A percentile compares a stretch with the other conserved stretches of the same genome.
These are phyloP conservation scores for Plagiodera versicolora DNA, from an alignment of 2,888 invertebrate genomes.

Conservation along the genomic window DNA sequence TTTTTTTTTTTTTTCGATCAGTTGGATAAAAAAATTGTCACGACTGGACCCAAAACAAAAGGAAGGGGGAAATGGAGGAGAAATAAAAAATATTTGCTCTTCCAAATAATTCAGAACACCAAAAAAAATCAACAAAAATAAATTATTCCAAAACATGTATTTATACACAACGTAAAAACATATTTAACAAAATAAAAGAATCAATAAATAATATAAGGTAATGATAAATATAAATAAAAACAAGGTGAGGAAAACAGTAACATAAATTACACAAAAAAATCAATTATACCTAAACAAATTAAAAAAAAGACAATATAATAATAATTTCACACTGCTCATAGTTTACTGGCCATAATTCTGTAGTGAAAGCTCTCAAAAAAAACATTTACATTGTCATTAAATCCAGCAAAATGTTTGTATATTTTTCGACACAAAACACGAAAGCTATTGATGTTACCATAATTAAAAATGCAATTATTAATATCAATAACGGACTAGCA, in stretches of 20 bases:
- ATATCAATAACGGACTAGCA: neutral
- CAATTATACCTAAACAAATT: constrained; percentile 15
- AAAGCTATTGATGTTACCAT: neutral
- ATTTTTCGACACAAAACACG: neutral
- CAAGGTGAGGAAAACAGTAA: constrained; percentile 29
- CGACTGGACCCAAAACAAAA: no score
- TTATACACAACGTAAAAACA: constrained; percentile 35
- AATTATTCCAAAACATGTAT: constrained; percentile 38
- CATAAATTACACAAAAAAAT: constrained; percentile 26
- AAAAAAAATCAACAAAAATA: constrained; percentile 39
- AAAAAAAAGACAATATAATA: constrained; percentile 18
- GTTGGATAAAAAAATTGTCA: no score
- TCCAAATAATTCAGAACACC: no score
- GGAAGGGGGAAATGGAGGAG: no score
- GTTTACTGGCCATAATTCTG: constrained; percentile 29
- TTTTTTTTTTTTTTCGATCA: no score
- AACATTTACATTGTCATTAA: constrained; percentile 22
- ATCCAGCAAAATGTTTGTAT: neutral
- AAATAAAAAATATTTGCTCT: no score
- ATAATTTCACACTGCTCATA: neutral
- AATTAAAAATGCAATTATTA: neutral
- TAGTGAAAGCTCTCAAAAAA: constrained; percentile 4
- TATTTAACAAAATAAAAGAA: constrained; percentile 35
- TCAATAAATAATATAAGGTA: constrained; percentile 29
- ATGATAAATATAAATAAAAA: constrained; percentile 29